phyloP scores from a whole-genome alignment of 2,888 invertebrate species.

The Cerceris rybyensis region DNA sequence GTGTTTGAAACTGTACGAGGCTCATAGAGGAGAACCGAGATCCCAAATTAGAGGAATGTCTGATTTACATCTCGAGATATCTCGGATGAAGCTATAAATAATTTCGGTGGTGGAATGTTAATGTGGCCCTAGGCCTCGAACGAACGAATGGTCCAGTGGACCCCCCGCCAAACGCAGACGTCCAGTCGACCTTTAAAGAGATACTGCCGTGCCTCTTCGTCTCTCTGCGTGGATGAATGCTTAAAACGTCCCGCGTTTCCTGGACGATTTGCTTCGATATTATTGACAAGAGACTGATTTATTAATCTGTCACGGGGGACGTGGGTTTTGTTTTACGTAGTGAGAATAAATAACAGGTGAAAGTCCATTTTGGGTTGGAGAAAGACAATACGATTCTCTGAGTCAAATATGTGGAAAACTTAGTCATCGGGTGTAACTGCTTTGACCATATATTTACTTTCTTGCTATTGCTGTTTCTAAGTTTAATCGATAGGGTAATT shows the following conservation, averaged over 20 bases:
- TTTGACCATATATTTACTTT: no score
- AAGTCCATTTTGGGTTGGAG: background rate
- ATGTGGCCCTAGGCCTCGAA: conserved; percentile 70
- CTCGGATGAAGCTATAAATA: conserved; percentile 80
- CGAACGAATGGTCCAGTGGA: conserved; percentile 70
- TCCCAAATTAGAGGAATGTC: conserved; percentile 77
- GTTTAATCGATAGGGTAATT: no score
- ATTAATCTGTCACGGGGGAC: background rate
- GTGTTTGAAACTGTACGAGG: conserved; percentile 51
- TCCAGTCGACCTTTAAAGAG: conserved; percentile 67
- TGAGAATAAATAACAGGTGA: background rate
- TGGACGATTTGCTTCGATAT: conserved; percentile 17
- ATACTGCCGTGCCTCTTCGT: conserved; percentile 59
- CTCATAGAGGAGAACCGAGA: conserved; percentile 53
- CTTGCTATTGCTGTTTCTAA: no score
- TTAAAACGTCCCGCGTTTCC: conserved; percentile 41
- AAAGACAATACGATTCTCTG: no score
- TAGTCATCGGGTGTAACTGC: no score
- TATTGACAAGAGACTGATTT: conserved; percentile 25
- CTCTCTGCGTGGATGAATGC: conserved; percentile 32
- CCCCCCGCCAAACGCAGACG: conserved; percentile 72
- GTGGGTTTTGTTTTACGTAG: no score
- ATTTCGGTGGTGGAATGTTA: conserved; percentile 78
- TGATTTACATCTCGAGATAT: conserved; percentile 77
- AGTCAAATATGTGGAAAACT: no score